A percentile compares a stretch with the other conserved stretches of the same genome.
phyloP scores from a whole-genome alignment of 2,113 vertebrate genomes.

The Hippocampus guttulatus region DNA sequence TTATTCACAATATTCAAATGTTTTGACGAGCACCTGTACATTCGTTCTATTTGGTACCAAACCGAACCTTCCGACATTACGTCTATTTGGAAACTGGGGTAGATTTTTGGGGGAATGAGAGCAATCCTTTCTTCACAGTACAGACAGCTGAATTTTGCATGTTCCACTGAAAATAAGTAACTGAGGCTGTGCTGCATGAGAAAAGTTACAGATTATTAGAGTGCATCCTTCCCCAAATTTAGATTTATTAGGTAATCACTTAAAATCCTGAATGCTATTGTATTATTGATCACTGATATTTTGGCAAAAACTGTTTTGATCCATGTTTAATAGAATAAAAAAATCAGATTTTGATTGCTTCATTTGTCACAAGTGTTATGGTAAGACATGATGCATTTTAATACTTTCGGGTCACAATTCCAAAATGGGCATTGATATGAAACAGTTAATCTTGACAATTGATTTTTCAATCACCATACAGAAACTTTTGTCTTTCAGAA shows the following conservation, averaged over 20 bases:
- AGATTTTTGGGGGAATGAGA: too few species aligned
- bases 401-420: not conserved
- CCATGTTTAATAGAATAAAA: not conserved
- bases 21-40: too few species aligned
- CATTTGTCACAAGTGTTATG: not conserved
- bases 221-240: not conserved
- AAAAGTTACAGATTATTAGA: too few species aligned
- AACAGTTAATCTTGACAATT: slow-evolving; percentile 1
- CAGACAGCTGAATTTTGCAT: too few species aligned
- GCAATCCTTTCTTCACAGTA: too few species aligned
- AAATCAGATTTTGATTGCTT: not conserved
- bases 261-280: not conserved
- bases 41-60: too few species aligned
- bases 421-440: not conserved
- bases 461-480: not conserved
- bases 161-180: too few species aligned
- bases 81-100: too few species aligned
- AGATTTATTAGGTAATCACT: not conserved
- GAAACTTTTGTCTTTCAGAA: slow-evolving; percentile 18
- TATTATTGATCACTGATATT: not conserved
- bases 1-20: too few species aligned
- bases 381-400: not conserved
- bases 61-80: too few species aligned
- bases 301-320: not conserved
- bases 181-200: too few species aligned